Base-by-base conservation (phyloP, 2,888 invertebrate genomes). In the Lapara coniferarum region DNA sequence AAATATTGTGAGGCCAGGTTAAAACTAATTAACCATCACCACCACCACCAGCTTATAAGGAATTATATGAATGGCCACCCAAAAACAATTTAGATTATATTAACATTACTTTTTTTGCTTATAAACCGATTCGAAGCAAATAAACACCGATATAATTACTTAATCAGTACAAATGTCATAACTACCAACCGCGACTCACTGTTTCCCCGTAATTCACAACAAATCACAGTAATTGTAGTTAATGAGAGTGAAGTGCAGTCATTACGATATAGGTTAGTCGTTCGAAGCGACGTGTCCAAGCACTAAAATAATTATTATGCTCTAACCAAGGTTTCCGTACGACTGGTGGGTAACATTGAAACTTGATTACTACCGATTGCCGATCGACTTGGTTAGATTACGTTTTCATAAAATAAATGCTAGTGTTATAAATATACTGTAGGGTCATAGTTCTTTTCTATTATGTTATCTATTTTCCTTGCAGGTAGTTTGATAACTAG, bases 251-350 rank as follows among this genome's bases (percentile, higher is more conserved):
- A 46, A 63, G 12, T 46, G 16, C 46, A 49, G 63, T 63, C 49
- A 58, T 37, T 58, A 49, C 44, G 44, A 46, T 63, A 63, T 63
- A 63, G 19, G 19, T 16, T 49, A 63, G 49, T 25, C 25, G 25
- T 49, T 25, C 25, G 25, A 56, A 55, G 55, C 72, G 74, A 73
- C 73, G 77, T 74, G 75, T 66, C 71, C 70, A 72, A 70, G 76
- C 74, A 79, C 77, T 82, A 79, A 82, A 81, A 74, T 78, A 74
- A 74, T 71, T 71, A 76, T 68, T 81, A 81, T 82, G 81, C 75
- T 74, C 76, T 68, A 74, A 72, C 76, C 81, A 82, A 83, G 81
- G 84, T 75, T 79, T 75, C 49, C 10, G 25, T 5, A 63, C 49
- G 63, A 49, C 63, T 63, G 63, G 6, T 19, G 12, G 63, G 53